Evolutionary conservation across 2,797 vertebrate genomes (phyloP).

Genomic region (Crenuchus spilurus): DNA sequence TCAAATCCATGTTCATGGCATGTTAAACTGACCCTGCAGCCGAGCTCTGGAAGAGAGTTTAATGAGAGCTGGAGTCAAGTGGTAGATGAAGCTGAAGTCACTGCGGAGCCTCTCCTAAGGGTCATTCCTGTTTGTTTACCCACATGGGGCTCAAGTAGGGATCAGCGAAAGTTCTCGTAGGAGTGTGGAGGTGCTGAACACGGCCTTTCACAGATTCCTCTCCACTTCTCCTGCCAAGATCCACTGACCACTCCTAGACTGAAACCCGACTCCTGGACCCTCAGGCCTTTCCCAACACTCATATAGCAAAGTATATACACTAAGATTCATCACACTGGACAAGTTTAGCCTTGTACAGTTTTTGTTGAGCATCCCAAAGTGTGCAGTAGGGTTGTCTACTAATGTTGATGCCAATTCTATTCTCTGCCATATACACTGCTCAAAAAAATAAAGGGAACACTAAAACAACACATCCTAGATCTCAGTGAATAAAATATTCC

Average conservation of each 20-base stretch:
- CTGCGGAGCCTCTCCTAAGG: constrained; percentile 1
- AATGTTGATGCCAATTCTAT: too few relatives aligned
- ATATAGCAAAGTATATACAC: constrained; percentile 18
- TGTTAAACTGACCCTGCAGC: not conserved
- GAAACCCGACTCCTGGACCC: constrained; percentile 65
- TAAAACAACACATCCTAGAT: too few relatives aligned
- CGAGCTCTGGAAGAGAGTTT: not conserved
- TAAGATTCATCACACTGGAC: too few relatives aligned
- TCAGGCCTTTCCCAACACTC: constrained; percentile 31
- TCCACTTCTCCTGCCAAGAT: constrained; percentile 61
- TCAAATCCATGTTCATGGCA: constrained; percentile 28
- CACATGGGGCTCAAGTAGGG: constrained; percentile 31
- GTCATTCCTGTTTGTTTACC: constrained; percentile 66
- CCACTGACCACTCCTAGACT: constrained; percentile 64
- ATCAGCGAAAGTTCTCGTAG: constrained; percentile 44
- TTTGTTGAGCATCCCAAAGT: too few relatives aligned
- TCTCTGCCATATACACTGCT: too few relatives aligned
- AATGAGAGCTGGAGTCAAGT: not conserved
- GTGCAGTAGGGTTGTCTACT: too few relatives aligned
- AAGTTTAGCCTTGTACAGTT: too few relatives aligned
- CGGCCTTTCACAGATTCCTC: constrained; percentile 67
- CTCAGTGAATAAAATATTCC: too few relatives aligned
- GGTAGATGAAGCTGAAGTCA: not conserved
- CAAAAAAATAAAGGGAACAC: too few relatives aligned
- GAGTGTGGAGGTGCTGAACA: constrained; percentile 44